Base-by-base conservation (phyloP, 92 coral and sea anemone species). In the Ricordea florida region DNA sequence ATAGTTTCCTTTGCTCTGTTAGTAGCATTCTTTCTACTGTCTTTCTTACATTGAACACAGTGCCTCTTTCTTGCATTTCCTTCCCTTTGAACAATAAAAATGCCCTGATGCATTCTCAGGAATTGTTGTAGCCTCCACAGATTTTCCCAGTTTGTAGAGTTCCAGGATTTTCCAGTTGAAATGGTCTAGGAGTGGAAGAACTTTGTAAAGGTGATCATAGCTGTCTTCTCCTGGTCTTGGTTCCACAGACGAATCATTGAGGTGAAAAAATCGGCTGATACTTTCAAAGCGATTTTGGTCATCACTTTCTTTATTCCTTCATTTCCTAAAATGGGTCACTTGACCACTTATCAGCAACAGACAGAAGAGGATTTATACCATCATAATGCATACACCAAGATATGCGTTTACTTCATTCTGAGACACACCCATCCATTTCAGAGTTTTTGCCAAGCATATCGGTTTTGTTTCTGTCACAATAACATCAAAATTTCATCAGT, bases 11-110 rank as follows among this genome's bases (percentile, higher is more conserved):
- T 56, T 8, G 68, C 67, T 9, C 41, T n/a, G 34, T 42, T 29
- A 14, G 66, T 70, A 14, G 53, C 5, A 0, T 60, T 68, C 50
- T 34, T 50, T 21, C 68, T 15, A 6, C 75, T 49, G 4, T 50
- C 76, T 50, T 68, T 68, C 56, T 72, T 51, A 37, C 63, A 51
- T 35, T 69, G 76, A 0, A 69, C 50, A 34, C 76, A 69, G 38
- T 69, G 76, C 51, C 35, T 69, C 63, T 50, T 69, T 33, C 76
- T 35, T 1, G 62, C 72, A 11, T 51, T 69, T 28, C 63, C 76
- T 51, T 69, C 36, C 60, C 76, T 1, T 30, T 16, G 25, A 24
- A 28, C 16, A 8, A 40, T 34, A 6, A 22, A 51, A 66, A 45
- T 57, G 7, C 74, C 74, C 1, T 37, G 31, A 18, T 18, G 33